phyloP scores from a whole-genome alignment of 2,888 invertebrate genomes.

The Sipunculus nudus region DNA sequence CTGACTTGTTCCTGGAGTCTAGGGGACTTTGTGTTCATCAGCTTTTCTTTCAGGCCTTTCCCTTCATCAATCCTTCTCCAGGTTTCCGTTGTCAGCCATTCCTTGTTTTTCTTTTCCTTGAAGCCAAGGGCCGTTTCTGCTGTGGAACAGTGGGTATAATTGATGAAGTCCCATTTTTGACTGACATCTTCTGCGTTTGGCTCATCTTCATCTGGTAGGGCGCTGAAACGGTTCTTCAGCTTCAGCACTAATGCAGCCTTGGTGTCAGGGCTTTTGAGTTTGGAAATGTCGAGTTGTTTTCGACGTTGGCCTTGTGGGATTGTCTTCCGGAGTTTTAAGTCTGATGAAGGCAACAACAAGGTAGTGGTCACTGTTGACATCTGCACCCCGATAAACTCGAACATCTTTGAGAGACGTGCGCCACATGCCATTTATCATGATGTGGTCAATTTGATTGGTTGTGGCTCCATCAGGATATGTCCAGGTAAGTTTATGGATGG shows the following conservation, averaged over 20 bases:
- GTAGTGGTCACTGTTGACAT: conserved; percentile 8
- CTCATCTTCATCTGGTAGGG: neutral
- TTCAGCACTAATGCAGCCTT: neutral
- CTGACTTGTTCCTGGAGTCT: too few relatives aligned
- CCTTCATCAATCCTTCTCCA: too few relatives aligned
- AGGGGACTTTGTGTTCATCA: too few relatives aligned
- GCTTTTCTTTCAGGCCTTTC: too few relatives aligned
- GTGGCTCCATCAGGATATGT: conserved; percentile 24
- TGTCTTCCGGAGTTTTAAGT: too few relatives aligned
- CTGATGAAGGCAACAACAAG: conserved; percentile 1
- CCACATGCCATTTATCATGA: conserved; percentile 11
- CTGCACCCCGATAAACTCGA: neutral
- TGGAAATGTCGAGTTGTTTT: neutral
- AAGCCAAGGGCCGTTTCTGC: too few relatives aligned
- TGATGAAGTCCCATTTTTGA: too few relatives aligned
- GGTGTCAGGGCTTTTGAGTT: neutral
- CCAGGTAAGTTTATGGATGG: conserved; percentile 34
- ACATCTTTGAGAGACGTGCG: neutral
- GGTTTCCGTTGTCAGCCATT: too few relatives aligned
- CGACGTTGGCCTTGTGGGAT: neutral
- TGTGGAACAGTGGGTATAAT: too few relatives aligned
- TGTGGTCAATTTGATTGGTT: conserved; percentile 21
- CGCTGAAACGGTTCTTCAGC: neutral
- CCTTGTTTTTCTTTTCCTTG: too few relatives aligned
- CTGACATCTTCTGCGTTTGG: too few relatives aligned